These are phyloP conservation scores for Orbicella faveolata DNA, from an alignment of 64 coral and sea anemone species.

Conservation along the genomic window DNA sequence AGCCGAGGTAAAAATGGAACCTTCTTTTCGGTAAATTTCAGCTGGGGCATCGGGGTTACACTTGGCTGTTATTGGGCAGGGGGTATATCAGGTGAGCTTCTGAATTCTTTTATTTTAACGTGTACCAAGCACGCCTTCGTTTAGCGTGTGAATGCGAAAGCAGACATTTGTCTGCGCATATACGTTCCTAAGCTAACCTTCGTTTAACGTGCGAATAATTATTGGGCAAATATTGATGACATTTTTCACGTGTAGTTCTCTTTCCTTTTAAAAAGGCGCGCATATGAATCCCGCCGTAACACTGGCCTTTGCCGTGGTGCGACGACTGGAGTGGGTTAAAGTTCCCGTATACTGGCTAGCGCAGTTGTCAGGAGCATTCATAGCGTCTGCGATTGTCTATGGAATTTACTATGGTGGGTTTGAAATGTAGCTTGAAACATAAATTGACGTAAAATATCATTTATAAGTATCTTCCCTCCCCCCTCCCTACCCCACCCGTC, in stretches of 20 bases:
- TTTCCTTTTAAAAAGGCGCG: constrained; percentile 22
- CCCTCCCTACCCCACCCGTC: no score
- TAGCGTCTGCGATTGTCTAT: constrained; percentile 65
- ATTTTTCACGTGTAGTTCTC: no score
- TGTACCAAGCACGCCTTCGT: no score
- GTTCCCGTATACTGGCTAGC: constrained; percentile 66
- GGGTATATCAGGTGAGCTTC: constrained; percentile 64
- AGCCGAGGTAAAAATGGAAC: constrained; percentile 37
- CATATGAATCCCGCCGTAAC: constrained; percentile 80
- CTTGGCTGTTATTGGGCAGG: constrained; percentile 78
- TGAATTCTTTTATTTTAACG: background rate
- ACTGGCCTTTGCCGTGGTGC: constrained; percentile 53
- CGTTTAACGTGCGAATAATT: no score
- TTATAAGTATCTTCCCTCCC: no score
- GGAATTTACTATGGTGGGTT: constrained; percentile 60
- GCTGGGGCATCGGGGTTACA: constrained; percentile 72
- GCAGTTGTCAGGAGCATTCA: constrained; percentile 54
- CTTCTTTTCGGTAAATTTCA: constrained; percentile 71
- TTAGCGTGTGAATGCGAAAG: no score
- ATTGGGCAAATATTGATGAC: no score
- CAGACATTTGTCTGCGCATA: no score
- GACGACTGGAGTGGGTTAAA: constrained; percentile 52
- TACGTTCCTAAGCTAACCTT: no score
- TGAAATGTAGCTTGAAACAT: background rate
- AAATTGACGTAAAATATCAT: no score